Evolutionary conservation across 2,888 invertebrate genomes (phyloP).

Genomic region (Stomorhina lunata): DNA sequence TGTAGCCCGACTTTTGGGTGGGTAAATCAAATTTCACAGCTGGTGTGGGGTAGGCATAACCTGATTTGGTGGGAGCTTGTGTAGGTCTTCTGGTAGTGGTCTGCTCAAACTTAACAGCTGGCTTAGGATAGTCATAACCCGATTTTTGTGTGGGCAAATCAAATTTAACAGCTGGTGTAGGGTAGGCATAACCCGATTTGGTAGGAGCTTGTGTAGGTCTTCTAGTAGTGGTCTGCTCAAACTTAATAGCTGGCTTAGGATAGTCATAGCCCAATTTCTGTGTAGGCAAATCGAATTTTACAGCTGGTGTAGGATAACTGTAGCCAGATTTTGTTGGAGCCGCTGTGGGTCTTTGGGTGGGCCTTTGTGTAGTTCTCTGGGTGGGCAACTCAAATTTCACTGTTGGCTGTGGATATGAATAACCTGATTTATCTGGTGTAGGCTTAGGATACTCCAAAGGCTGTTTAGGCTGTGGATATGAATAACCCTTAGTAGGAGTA

Average conservation of each 20-base stretch:
- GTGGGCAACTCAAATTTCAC: slow-evolving; percentile 46
- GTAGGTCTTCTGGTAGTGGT: slow-evolving; percentile 42
- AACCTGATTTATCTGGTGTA: slow-evolving; percentile 58
- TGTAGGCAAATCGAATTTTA: slow-evolving; percentile 25
- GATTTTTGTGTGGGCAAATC: slow-evolving; percentile 52
- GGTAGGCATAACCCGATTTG: slow-evolving; percentile 70
- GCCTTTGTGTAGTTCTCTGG: neutral
- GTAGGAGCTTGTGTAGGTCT: slow-evolving; percentile 40
- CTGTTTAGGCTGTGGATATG: slow-evolving; percentile 47
- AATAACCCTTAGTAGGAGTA: slow-evolving; percentile 48
- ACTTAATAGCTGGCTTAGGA: slow-evolving; percentile 70
- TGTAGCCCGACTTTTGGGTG: slow-evolving; percentile 47
- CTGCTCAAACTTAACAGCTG: slow-evolving; percentile 36
- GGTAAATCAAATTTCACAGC: slow-evolving; percentile 24
- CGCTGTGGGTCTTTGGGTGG: slow-evolving; percentile 16
- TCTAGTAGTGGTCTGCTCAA: slow-evolving; percentile 52
- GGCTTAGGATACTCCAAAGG: slow-evolving; percentile 60
- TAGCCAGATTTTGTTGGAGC: slow-evolving; percentile 39
- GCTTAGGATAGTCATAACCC: slow-evolving; percentile 34
- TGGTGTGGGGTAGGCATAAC: slow-evolving; percentile 51
- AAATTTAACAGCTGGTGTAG: slow-evolving; percentile 70
- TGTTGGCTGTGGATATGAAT: slow-evolving; percentile 64
- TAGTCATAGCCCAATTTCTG: slow-evolving; percentile 69
- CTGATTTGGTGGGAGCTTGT: slow-evolving; percentile 31
- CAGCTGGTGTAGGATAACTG: slow-evolving; percentile 41